Conservation (phyloP, 2,797 vertebrate genomes). For the Protosalanx chinensis region DNA sequence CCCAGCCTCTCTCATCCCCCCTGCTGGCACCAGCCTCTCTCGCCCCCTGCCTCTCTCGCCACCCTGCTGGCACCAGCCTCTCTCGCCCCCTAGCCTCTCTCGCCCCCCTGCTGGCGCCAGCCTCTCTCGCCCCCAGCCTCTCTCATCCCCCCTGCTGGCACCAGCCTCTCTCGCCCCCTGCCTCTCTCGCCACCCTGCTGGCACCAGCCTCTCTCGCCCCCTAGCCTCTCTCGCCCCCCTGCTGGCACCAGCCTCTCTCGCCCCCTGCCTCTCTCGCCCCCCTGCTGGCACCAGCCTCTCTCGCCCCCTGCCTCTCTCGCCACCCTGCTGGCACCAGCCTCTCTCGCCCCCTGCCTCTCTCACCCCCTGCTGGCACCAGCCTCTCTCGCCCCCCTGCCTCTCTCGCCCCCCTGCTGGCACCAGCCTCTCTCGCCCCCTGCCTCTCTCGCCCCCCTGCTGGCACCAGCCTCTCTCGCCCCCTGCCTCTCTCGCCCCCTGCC, state of each 20-base stretch:
- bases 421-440: slow-evolving; percentile 29
- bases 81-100: slow-evolving; percentile 75
- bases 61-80: too few species aligned
- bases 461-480: too few species aligned
- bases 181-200: slow-evolving; percentile 85
- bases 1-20: background rate
- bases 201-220: background rate
- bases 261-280: background rate
- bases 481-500: slow-evolving; percentile 50
- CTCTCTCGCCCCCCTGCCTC: slow-evolving; percentile 66
- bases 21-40: background rate
- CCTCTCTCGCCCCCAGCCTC: slow-evolving; percentile 84
- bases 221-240: slow-evolving; percentile 89
- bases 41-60: too few species aligned
- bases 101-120: too few species aligned
- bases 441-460: slow-evolving; percentile 95
- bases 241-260: too few species aligned
- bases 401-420: slow-evolving; percentile 80
- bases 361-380: slow-evolving; percentile 64
- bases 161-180: slow-evolving; percentile 11
- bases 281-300: too few species aligned
- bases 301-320: slow-evolving; percentile 78
- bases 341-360: slow-evolving; percentile 76
- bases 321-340: too few species aligned
- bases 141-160: too few species aligned